Base-by-base conservation (phyloP, 2,888 invertebrate genomes). In the Elysia crispata region DNA sequence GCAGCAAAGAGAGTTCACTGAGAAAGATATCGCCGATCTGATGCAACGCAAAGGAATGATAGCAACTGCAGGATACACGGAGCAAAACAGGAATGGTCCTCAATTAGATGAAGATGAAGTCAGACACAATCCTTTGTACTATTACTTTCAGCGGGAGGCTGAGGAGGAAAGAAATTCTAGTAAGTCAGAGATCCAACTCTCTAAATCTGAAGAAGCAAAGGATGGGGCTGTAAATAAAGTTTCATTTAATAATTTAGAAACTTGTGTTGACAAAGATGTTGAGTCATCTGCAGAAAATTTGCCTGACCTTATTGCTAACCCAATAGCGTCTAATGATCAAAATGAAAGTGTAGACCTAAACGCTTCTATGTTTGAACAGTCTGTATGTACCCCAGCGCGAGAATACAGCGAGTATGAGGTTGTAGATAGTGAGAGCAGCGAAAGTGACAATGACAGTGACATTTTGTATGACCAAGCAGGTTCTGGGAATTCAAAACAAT, bases 71-170 rank as follows among this genome's bases (percentile, higher is more conserved):
- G 73, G 28, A 6, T 20, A 69, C 31, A 3, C 23, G 1, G 41
- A 70, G 20, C 20, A 31, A 60, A 1, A 69, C 13, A 1, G 20
- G 15, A 69, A 70, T 1, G 18, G 50, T 25, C 25, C 30, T 31
- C 30, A 25, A 5, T 33, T 67, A 23, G n/a, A 54, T 23, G 70
- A 70, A 70, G 60, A 70, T 23, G 28, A 70, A 28, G 77, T 77
- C 57, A 73, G 64, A n/a, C 74, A 79, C 28, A 79, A 79, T 28
- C 79, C 79, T 1, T 67, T 79, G 23, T 74, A 54, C 49, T 79
- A 79, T 49, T 79, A 30, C 67, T 28, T 67, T 18, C 67, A 30
- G 8, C 3, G 31, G 31, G 30, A 25, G n/a, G 60, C 5, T 20
- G 60, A 60, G 60, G 60, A 60, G 15, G 60, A 60, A 23, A 15